Percentiles rank a stretch among this genome's conserved stretches.
These are phyloP conservation scores for Prosopocoilus inquinatus DNA, from an alignment of 2,888 invertebrate genomes.

Conservation along the genomic window DNA sequence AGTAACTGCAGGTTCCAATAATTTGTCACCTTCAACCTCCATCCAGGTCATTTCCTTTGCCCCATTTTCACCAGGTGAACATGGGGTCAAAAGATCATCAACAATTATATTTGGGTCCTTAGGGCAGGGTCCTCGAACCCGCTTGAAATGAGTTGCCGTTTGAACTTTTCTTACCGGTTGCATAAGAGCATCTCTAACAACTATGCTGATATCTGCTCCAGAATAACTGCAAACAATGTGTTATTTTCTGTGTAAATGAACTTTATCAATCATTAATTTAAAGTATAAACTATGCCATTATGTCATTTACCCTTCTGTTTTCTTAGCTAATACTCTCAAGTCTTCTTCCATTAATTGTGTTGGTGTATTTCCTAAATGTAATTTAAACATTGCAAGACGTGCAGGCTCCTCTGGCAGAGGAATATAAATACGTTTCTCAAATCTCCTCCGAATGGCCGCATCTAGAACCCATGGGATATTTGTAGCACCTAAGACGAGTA, in stretches of 20 bases:
- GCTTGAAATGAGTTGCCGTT: constrained; percentile 94
- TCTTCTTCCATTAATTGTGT: constrained; percentile 84
- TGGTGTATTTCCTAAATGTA: constrained; percentile 91
- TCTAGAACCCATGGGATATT: constrained; percentile 98
- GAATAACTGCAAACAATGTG: constrained; percentile 68
- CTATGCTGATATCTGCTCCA: constrained; percentile 97
- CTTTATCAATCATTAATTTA: not conserved
- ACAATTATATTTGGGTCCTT: constrained; percentile 75
- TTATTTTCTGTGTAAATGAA: constrained; percentile 3
- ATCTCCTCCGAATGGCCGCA: constrained; percentile 93
- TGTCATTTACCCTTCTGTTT: constrained; percentile 73
- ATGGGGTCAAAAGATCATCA: constrained; percentile 91
- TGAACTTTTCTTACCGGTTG: constrained; percentile 99
- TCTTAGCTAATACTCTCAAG: constrained; percentile 74
- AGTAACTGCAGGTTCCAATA: constrained; percentile 91
- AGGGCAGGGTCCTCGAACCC: constrained; percentile 82
- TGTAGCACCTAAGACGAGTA: constrained; percentile 88
- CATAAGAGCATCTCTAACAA: constrained; percentile 97
- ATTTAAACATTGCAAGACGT: constrained; percentile 88
- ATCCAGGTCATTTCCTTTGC: constrained; percentile 98
- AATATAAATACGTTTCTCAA: constrained; percentile 99
- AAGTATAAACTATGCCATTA: constrained; percentile 1
- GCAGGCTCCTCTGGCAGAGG: constrained; percentile 95
- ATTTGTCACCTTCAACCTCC: constrained; percentile 92
- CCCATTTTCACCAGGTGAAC: constrained; percentile 92